Base-by-base conservation (phyloP, 2,113 vertebrate genomes). In the Poeciliopsis occidentalis region DNA sequence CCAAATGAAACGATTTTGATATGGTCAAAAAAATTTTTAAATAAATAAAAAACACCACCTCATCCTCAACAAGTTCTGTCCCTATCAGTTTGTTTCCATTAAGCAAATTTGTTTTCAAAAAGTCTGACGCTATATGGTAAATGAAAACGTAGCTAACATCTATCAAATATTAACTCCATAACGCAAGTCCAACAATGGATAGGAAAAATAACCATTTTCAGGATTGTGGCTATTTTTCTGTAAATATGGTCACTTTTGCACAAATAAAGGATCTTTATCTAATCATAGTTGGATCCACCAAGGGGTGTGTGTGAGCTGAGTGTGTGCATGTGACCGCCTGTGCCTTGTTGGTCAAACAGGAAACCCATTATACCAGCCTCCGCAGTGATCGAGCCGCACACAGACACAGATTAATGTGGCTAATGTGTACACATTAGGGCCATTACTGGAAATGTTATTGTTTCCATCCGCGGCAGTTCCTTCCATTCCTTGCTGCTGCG, bases 391-490 rank as follows among this genome's bases (percentile, higher is more conserved):
- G 67, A 19, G 39, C 3, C 15, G 71, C 71, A 68, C 79, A 66
- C 39, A 41, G 12, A 41, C 51, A 64, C 3, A 69, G 26, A 77
- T 66, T 26, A 60, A 69, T 75, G 3, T 30, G n/a, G 63, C 31
- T 79, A 81, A 89, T 88, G n/a, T 80, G 78, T 37, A 54, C 67
- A 88, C 79, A 85, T 87, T 79, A 57, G 54, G 29, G 63, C 82
- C 83, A 88, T 85, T 85, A 88, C 80, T 29, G 51, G 71, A 75
- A 72, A 84, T 72, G 80, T 82, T 75, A 77, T 85, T 78, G 29
- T 29, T 24, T 60, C 74, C 41, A 70, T 89, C 54, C 34, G 66
- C 66, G 22, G 69, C 80, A 57, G 79, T 83, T n/a, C n/a, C n/a
- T n/a, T n/a, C n/a, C n/a, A n/a, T n/a, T n/a, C 65, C 51, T 57